These are phyloP conservation scores for Drosophila repleta DNA, from an alignment of 1,140 invertebrate genomes.

Conservation along the genomic window DNA sequence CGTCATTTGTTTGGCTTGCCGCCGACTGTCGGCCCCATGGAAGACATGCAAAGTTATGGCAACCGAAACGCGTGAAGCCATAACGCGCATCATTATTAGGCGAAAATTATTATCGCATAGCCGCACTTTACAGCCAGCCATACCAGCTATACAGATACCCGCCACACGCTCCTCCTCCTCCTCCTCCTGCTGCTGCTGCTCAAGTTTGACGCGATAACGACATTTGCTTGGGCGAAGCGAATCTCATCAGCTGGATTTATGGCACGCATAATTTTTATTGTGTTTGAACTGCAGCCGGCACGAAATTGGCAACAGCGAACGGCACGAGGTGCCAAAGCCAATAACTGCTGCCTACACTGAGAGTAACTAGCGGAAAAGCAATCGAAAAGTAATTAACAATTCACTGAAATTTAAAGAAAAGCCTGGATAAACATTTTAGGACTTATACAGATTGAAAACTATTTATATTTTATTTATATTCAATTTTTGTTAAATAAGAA, in stretches of 20 bases:
- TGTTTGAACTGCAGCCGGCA: constrained; percentile 73
- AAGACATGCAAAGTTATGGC: constrained; percentile 76
- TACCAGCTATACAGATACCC: background rate
- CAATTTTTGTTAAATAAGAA: background rate
- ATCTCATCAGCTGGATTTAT: constrained; percentile 80
- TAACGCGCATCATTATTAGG: constrained; percentile 82
- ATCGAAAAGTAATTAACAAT: background rate
- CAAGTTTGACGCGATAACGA: constrained; percentile 74
- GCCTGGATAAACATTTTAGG: background rate
- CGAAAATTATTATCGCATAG: constrained; percentile 78
- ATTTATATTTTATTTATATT: too few species aligned
- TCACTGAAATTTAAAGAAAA: background rate
- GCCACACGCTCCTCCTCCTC: background rate
- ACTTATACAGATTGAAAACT: too few species aligned
- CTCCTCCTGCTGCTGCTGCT: constrained; percentile 22
- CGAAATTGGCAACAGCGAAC: constrained; percentile 53
- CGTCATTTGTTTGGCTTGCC: constrained; percentile 39
- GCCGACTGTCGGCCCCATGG: constrained; percentile 37
- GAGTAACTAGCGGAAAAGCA: background rate
- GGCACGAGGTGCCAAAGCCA: constrained; percentile 44
- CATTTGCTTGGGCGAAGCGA: constrained; percentile 59
- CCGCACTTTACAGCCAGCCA: constrained; percentile 58
- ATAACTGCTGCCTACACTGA: constrained; percentile 30
- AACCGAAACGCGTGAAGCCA: constrained; percentile 61
- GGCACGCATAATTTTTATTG: constrained; percentile 82